phyloP scores from a whole-genome alignment of 1,140 invertebrate species.

The Drosophila jambulina region DNA sequence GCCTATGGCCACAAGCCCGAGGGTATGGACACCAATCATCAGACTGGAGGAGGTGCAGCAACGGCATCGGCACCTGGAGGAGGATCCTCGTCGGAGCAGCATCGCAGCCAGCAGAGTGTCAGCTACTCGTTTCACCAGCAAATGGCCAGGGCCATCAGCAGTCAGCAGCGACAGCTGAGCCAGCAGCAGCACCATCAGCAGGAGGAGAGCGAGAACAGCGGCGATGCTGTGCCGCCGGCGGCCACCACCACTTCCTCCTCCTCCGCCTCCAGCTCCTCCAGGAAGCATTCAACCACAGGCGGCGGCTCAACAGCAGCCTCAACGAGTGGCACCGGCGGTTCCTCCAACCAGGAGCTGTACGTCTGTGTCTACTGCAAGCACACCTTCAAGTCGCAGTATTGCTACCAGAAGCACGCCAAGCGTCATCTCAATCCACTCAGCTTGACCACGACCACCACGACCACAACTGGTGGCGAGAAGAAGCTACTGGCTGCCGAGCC shows the following conservation, averaged over 20 bases:
- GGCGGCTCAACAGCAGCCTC: conserved; percentile 9
- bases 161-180: conserved; percentile 70
- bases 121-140: conserved; percentile 84
- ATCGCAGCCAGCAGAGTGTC: conserved; percentile 81
- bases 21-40: conserved; percentile 27
- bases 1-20: conserved; percentile 87
- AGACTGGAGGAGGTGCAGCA: neutral
- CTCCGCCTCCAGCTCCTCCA: neutral
- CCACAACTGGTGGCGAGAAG: conserved; percentile 4
- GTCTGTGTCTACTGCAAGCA: conserved; percentile 92
- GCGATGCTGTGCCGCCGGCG: conserved; percentile 5
- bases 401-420: conserved; percentile 92
- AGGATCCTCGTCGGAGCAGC: conserved; percentile 23
- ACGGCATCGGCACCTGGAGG: conserved; percentile 31
- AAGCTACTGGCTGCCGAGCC: conserved; percentile 33
- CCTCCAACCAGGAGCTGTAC: conserved; percentile 86
- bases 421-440: conserved; percentile 88
- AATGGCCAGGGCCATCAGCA: conserved; percentile 83
- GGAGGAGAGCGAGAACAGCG: conserved; percentile 82
- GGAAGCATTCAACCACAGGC: neutral
- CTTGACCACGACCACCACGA: conserved; percentile 52
- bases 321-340: neutral
- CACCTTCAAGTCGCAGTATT: conserved; percentile 93
- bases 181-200: conserved; percentile 62
- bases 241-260: neutral